Percentiles rank a stretch among this genome's conserved stretches.
Conservation (phyloP, 1,140 invertebrate species). For the silkworm (Bombyx mori) region DNA sequence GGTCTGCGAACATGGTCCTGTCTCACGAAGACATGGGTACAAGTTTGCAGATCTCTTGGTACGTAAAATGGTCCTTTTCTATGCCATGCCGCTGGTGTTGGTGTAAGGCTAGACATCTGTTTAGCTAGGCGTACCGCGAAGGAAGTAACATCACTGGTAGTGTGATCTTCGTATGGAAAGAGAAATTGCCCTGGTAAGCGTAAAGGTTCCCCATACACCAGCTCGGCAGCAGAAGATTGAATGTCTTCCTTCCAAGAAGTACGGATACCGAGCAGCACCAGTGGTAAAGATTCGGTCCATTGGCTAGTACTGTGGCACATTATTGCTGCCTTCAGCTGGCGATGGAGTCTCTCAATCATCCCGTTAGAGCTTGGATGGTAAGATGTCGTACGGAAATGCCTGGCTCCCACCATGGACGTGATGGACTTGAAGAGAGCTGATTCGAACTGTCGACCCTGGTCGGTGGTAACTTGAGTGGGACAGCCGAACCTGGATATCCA, state of each 20-base stretch:
- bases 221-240: background rate
- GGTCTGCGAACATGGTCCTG: no score
- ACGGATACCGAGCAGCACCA: background rate
- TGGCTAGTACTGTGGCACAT: background rate
- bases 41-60: background rate
- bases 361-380: slow-evolving; percentile 1
- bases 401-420: background rate
- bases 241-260: background rate
- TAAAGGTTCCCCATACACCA: background rate
- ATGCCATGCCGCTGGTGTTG: background rate
- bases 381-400: background rate
- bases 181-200: background rate
- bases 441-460: slow-evolving; percentile 14
- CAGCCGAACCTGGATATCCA: slow-evolving; percentile 7
- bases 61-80: background rate
- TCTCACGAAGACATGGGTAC: background rate
- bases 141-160: background rate
- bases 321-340: background rate
- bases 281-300: background rate
- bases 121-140: background rate
- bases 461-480: slow-evolving; percentile 8
- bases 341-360: background rate
- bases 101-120: background rate
- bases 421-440: slow-evolving; percentile 5
- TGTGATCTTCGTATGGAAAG: background rate